Base-by-base conservation (phyloP, 1,140 invertebrate genomes). In the Bilobella aurantiaca region DNA sequence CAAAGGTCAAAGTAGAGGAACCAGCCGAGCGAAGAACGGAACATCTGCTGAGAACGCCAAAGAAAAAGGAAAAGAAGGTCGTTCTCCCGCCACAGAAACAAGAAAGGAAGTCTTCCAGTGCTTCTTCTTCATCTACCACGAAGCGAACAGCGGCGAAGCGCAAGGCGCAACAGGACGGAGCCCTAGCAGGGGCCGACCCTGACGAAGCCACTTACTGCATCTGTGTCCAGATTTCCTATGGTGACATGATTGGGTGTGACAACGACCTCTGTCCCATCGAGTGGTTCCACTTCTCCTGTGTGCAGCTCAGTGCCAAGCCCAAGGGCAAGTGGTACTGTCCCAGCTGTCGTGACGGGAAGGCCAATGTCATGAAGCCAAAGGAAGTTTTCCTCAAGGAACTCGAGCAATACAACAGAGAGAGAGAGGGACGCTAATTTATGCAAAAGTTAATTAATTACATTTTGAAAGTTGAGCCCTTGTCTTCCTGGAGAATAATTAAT, bases 231-330 rank as follows among this genome's bases (percentile, higher is more conserved):
- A 94, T 98, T 72, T 98, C 95, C 0, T 98, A 94, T 76, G 96
- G 96, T 27, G 94, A 98, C 78, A 99, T 99, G 96, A 97, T 99
- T 73, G 86, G 94, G 12, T 99, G 96, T 79, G 96, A 99, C 79
- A 98, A 98, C 79, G 92, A 95, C 74, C 80, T 96, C 69, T 98
- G 96, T 78, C 93, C 93, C 2, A 97, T 98, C 71, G 96, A 99
- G 79, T 99, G 97, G 97, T 99, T 99, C 78, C 97, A 99, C 77
- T 99, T 99, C 80, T 92, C 91, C 0, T 99, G 97, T 80, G 96
- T 99, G 29, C 88, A 88, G 1, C 80, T 99, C 31, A 88, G 86
- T n/a, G 89, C 89, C 0, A 98, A 98, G 77, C 97, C 97, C 0
- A 99, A 99, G 80, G 96, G 96, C 8, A 96, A 96, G 80, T 99